Conservation (phyloP, 2,113 vertebrate species). For the Gallinago paraguaiae region DNA sequence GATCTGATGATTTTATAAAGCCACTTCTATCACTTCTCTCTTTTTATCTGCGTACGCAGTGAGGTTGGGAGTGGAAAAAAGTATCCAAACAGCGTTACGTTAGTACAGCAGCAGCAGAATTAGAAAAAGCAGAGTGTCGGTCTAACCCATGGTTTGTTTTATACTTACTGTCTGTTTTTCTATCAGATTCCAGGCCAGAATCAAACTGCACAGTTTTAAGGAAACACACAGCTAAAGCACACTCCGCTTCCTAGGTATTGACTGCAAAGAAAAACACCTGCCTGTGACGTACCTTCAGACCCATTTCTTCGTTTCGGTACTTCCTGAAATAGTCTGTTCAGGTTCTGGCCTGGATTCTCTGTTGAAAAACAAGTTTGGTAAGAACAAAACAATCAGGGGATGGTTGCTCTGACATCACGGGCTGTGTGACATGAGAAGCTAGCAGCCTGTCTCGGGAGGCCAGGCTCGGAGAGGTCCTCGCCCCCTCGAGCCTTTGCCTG, state of each 20-base stretch:
- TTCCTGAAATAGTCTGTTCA: slow-evolving; percentile 98
- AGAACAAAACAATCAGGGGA: slow-evolving; percentile 89
- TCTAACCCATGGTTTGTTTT: slow-evolving; percentile 83
- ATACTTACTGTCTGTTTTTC: slow-evolving; percentile 87
- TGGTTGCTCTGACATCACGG: slow-evolving; percentile 73
- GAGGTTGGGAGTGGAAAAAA: neutral
- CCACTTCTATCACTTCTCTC: neutral
- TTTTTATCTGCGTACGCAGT: neutral
- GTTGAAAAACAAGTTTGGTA: slow-evolving; percentile 96
- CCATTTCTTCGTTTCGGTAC: slow-evolving; percentile 96
- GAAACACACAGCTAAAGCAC: slow-evolving; percentile 79
- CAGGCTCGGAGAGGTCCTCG: slow-evolving; percentile 24
- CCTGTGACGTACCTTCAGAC: slow-evolving; percentile 94
- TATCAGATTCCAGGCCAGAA: slow-evolving; percentile 92
- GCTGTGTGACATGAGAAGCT: slow-evolving; percentile 74
- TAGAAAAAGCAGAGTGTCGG: slow-evolving; percentile 49
- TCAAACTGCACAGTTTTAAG: slow-evolving; percentile 78
- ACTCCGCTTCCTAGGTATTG: slow-evolving; percentile 80
- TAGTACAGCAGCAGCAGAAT: slow-evolving; percentile 66
- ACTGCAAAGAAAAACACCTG: slow-evolving; percentile 92
- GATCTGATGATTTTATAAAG: neutral
- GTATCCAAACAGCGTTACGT: slow-evolving; percentile 28
- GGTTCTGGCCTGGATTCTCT: slow-evolving; percentile 99
- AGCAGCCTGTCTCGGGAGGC: slow-evolving; percentile 42
- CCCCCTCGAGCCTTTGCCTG: neutral